Evolutionary conservation across 2,113 vertebrate genomes (phyloP).

Genomic region (Ahaetulla prasina): DNA sequence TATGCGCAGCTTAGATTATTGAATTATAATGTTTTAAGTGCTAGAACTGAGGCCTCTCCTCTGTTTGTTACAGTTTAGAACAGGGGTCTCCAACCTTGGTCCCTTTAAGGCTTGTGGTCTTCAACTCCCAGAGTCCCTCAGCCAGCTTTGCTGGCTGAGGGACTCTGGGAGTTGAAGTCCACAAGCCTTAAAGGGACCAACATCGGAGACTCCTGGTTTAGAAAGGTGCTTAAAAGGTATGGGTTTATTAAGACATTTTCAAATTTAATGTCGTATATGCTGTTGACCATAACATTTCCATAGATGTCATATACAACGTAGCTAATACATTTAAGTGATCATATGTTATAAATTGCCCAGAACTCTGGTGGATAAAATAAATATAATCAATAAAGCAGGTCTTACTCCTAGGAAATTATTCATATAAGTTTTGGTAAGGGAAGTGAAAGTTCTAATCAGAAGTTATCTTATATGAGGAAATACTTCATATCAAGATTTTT

Average conservation of each 20-base stretch:
- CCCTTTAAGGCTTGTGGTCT: too few species aligned
- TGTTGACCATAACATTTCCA: neutral
- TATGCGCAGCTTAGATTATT: neutral
- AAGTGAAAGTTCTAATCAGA: neutral
- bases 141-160: too few species aligned
- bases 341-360: neutral
- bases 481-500: neutral
- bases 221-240: neutral
- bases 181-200: too few species aligned
- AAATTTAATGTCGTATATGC: neutral
- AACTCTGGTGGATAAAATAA: neutral
- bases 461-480: neutral
- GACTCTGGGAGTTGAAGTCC: too few species aligned
- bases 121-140: too few species aligned
- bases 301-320: neutral
- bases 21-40: neutral
- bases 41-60: neutral
- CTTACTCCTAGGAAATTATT: neutral
- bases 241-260: neutral
- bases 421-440: neutral
- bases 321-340: neutral
- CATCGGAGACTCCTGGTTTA: too few species aligned
- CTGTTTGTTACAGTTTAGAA: neutral
- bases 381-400: neutral
- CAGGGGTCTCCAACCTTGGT: too few species aligned